These are phyloP conservation scores for Sipunculus nudus DNA, from an alignment of 2,888 invertebrate genomes.

Conservation along the genomic window DNA sequence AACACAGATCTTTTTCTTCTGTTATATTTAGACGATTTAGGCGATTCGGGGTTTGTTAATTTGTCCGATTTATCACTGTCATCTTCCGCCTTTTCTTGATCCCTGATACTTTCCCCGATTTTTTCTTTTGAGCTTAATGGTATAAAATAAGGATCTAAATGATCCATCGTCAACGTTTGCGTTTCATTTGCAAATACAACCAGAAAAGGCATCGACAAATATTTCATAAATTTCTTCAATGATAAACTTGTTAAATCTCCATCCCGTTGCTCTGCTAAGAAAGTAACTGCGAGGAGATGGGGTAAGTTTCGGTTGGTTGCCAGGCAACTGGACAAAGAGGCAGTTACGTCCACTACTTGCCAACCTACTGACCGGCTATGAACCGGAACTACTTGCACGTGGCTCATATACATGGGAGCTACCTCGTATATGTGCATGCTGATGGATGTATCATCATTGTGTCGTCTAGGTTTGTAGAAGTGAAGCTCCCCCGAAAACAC, in stretches of 20 bases:
- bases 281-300: constrained; percentile 55
- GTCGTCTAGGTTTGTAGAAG: constrained; percentile 53
- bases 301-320: constrained; percentile 41
- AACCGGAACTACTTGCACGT: constrained; percentile 45
- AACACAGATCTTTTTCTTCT: constrained; percentile 49
- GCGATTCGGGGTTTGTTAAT: background rate
- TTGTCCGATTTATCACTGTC: background rate
- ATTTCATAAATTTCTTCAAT: constrained; percentile 52
- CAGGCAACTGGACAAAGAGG: constrained; percentile 51
- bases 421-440: constrained; percentile 51
- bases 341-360: constrained; percentile 61
- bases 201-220: constrained; percentile 61
- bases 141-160: constrained; percentile 26
- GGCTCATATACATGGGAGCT: constrained; percentile 46
- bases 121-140: too few species aligned
- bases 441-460: too few species aligned
- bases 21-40: background rate
- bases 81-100: constrained; percentile 3
- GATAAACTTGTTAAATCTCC: constrained; percentile 45
- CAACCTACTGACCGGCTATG: constrained; percentile 46
- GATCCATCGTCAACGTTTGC: constrained; percentile 51
- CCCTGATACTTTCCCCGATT: constrained; percentile 17
- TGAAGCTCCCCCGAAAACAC: constrained; percentile 65
- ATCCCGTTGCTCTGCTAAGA: constrained; percentile 46
- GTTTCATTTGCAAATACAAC: constrained; percentile 65